Percentiles rank a stretch among this genome's conserved stretches.
Conservation (phyloP, 2,888 invertebrate species). For the Morinoia aosen region DNA sequence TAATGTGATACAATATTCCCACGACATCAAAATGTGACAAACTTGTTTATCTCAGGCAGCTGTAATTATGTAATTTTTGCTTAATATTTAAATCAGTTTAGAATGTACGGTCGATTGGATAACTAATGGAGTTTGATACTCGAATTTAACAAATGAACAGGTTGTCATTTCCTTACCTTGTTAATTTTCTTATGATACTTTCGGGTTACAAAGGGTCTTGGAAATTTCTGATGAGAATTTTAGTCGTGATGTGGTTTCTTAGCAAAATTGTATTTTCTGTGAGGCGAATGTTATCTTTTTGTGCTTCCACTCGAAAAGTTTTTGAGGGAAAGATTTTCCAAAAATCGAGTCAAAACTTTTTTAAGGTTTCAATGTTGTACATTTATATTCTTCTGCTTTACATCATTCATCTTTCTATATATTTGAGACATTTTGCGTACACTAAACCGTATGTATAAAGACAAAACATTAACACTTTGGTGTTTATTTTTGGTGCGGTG, state of each 20-base stretch:
- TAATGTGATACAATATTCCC: neutral
- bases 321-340: neutral
- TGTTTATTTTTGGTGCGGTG: slow-evolving; percentile 42
- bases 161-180: neutral
- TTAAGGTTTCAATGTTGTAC: neutral
- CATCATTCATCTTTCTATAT: neutral
- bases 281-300: neutral
- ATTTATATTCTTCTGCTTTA: neutral
- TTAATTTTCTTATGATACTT: neutral
- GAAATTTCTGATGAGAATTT: neutral
- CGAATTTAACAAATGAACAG: neutral
- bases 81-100: neutral
- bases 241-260: neutral
- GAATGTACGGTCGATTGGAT: neutral
- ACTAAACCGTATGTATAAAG: neutral
- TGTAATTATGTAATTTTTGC: neutral
- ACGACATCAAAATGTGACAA: neutral
- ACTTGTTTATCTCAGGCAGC: neutral
- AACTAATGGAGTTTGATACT: neutral
- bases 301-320: neutral
- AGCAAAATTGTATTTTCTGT: neutral
- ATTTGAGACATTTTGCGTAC: neutral
- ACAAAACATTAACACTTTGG: neutral
- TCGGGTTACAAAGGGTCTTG: neutral
- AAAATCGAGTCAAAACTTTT: neutral